Evolutionary conservation across 64 coral and sea anemone species (phyloP), one percentile per base, ranked within the genome.

Genomic region (Trachythela sp.): DNA sequence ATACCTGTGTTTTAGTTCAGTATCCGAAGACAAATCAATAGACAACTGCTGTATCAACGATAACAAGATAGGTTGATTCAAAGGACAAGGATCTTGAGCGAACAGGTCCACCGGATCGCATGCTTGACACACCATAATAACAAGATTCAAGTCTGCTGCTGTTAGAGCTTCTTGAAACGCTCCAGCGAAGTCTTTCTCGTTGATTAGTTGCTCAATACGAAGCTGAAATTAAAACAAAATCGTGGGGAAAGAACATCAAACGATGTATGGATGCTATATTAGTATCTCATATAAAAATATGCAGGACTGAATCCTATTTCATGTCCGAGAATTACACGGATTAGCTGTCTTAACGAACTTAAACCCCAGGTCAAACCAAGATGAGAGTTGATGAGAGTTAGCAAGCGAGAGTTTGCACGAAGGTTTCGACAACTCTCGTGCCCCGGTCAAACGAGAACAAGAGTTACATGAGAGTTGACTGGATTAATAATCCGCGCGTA

Each of bases 31-130:
- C 42, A 99, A 88, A 83, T 99, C 95, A 13, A 99, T 93, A 27
- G 95, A 99, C 6, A 99, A 87, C 40, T 99, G 95, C 59, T 99
- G 95, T 31, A 99, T 99, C 13, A 99, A 71, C 49, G 95, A 99
- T 29, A 99, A 86, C 8, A 99, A 84, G 14, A 94, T 91, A 14
- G 95, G 93, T 45, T 99, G 95, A 14, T 84, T 87, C 50, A 97
- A 59, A 8, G 77, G 95, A 72, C 83, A 85, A 10, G 94, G 90
- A 15, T 56, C 54, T 83, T 98, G 93, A 17, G 91, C 92, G 75
- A 94, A 98, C 14, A 98, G 37, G 0, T 91, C 89, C 17, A 75
- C 58, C 3, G 89, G 83, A 68, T 98, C 91, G n/a, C 90, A 91
- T 42, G 39, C 45, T 20, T 92, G 91, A 85, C 95, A 98, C 9